A percentile compares a stretch with the other conserved stretches of the same genome.
Evolutionary conservation across 2,888 invertebrate species (phyloP).

Genomic region (Entomobrya proxima): DNA sequence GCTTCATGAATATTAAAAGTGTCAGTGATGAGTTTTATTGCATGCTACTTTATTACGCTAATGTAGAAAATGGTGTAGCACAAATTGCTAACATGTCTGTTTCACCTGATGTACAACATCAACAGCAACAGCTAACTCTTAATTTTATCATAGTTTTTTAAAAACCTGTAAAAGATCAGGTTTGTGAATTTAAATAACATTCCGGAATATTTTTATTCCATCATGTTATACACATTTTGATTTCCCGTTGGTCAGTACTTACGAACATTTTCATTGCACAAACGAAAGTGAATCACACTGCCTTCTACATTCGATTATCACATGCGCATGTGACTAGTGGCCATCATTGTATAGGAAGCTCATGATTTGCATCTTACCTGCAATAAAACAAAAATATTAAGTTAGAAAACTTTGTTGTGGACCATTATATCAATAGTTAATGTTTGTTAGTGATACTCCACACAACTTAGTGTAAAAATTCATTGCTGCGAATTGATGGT

Average conservation of each 20-base stretch:
- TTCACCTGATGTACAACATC: too few species aligned
- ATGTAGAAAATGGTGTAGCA: too few species aligned
- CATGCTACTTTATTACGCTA: neutral
- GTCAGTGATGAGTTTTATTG: constrained; percentile 15
- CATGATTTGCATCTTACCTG: constrained; percentile 34
- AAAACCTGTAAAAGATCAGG: too few species aligned
- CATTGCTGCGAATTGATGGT: neutral
- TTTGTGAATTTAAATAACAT: too few species aligned
- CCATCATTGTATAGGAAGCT: neutral
- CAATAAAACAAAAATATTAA: constrained; percentile 7
- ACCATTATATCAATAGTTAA: neutral
- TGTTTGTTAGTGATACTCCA: neutral
- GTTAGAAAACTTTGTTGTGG: neutral
- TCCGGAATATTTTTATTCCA: too few species aligned
- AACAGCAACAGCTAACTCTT: too few species aligned
- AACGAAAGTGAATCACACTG: neutral
- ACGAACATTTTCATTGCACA: neutral
- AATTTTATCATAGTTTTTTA: too few species aligned
- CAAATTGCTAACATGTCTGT: too few species aligned
- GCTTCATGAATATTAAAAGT: constrained; percentile 36
- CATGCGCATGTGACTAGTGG: neutral
- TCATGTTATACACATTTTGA: too few species aligned
- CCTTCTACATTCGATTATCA: too few species aligned
- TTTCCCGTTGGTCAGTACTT: neutral
- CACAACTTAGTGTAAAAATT: neutral